Evolutionary conservation across 2,113 vertebrate genomes (phyloP), one percentile per base, ranked within the genome.

Genomic region (Pteronura brasiliensis): DNA sequence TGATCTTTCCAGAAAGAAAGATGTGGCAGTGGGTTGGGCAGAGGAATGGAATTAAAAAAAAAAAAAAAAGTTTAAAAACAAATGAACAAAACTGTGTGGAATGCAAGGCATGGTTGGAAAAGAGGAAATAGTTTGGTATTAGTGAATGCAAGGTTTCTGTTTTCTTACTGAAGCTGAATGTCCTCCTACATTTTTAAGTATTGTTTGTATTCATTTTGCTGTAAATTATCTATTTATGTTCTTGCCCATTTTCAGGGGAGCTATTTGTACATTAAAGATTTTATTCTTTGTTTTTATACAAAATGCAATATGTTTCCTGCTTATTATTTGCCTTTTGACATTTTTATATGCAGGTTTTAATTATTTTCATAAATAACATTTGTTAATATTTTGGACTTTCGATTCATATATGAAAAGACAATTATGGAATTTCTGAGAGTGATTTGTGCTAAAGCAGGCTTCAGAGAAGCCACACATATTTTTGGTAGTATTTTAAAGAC

Each of bases 291-390:
- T 74, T 82, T 89, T 23, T 93, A 89, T 71, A 84, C 77, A 7
- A 79, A 77, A 89, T 69, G 34, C 49, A 49, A 23, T 44, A 69
- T 34, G 59, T 77, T 47, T 57, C n/a, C 10, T 79, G 42, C 79
- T 88, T 86, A 39, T 72, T 27, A 61, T 92, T 95, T 96, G 31
- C 36, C n/a, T 65, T 74, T 89, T 86, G 74, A 67, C 65, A 91
- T 57, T 42, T 93, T 44, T 87, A 23, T 52, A 82, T 59, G 25
- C 7, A 91, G 36, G 1, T 67, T 59, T 57, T 61, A 17, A 49
- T 82, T 55, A 20, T 61, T 77, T 93, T 59, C 77, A n/a, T 59
- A 6, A 29, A 39, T 55, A 59, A 94, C 47, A 91, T 65, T 17
- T 57, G 18, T 88, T 82, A 82, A 76, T 29, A 65, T 87, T 92